Evolutionary conservation across 2,888 invertebrate species (phyloP), one percentile per base, ranked within the genome.

Genomic region (Monopis laevigella): DNA sequence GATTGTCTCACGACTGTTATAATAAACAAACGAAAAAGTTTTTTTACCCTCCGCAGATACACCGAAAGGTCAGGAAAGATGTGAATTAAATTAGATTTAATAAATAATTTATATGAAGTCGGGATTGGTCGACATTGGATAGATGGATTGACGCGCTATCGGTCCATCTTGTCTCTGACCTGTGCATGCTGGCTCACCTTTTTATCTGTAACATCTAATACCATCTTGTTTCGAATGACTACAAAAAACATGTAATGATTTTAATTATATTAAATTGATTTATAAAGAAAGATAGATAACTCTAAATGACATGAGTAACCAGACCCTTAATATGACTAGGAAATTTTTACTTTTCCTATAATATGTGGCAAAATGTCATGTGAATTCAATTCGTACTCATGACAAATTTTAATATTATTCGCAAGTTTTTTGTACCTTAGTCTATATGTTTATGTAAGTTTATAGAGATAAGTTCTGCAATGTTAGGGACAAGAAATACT

Each of bases 241-340:
- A 73, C 72, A 77, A 78, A 78, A 78, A 77, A 77, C 65, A 70
- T 73, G 75, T 74, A 77, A 75, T 71, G 73, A 73, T 74, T 78
- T 80, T 80, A 80, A 80, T 80, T 80, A 80, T 73, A 78, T 78
- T 78, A 77, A 74, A 78, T 78, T 77, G 77, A 77, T 77, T 78
- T 73, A 74, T 70, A 70, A 66, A 63, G 58, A 46, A 45, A 57
- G 77, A 77, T 77, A 70, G 52, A 7, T 5, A 24, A 24, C 24
- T 7, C 24, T 10, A 24, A 24, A 6, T 24, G 24, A 7, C n/a
- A n/a, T n/a, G n/a, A n/a, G n/a, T n/a, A n/a, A n/a, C n/a, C n/a
- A n/a, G n/a, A n/a, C n/a, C n/a, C n/a, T n/a, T n/a, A n/a, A n/a
- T n/a, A n/a, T n/a, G n/a, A n/a, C n/a, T n/a, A n/a, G n/a, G n/a